These are phyloP conservation scores for Myrmecobius fasciatus DNA, from an alignment of 2,113 vertebrate genomes.

Conservation along the genomic window DNA sequence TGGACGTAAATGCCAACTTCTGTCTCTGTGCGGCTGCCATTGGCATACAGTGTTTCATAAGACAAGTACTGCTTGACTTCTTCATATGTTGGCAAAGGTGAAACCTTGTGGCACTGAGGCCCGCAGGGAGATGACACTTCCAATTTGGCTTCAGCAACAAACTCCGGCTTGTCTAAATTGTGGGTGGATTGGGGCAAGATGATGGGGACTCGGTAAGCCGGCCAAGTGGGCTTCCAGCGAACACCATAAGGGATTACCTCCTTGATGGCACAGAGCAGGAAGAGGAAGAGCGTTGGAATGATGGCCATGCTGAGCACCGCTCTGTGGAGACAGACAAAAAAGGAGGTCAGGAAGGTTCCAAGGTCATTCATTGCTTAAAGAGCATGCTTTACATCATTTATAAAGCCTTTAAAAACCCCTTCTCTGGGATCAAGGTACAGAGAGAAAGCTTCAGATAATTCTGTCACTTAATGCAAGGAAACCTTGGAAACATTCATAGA, in stretches of 20 bases:
- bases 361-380: not conserved
- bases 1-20: conserved; percentile 91
- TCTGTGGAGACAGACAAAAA: conserved; percentile 80
- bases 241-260: conserved; percentile 74
- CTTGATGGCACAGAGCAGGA: conserved; percentile 83
- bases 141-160: conserved; percentile 88
- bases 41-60: conserved; percentile 93
- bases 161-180: conserved; percentile 87
- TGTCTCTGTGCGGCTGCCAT: conserved; percentile 92
- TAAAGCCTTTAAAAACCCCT: not conserved
- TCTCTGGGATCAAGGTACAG: conserved; percentile 7
- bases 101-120: conserved; percentile 91
- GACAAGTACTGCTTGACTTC: conserved; percentile 90
- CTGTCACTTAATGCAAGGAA: not conserved
- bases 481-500: not conserved
- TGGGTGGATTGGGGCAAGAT: conserved; percentile 91
- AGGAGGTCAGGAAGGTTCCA: conserved; percentile 27
- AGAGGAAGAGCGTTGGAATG: conserved; percentile 82
- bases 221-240: conserved; percentile 90
- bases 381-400: conserved; percentile 3
- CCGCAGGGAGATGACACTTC: conserved; percentile 92
- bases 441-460: conserved; percentile 18
- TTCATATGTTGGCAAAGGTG: conserved; percentile 89
- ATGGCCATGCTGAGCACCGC: conserved; percentile 79
- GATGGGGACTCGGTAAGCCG: conserved; percentile 91